A percentile compares a stretch with the other conserved stretches of the same genome.
These are phyloP conservation scores for Smittia sp. DNA, from an alignment of 2,888 invertebrate genomes.

Conservation along the genomic window DNA sequence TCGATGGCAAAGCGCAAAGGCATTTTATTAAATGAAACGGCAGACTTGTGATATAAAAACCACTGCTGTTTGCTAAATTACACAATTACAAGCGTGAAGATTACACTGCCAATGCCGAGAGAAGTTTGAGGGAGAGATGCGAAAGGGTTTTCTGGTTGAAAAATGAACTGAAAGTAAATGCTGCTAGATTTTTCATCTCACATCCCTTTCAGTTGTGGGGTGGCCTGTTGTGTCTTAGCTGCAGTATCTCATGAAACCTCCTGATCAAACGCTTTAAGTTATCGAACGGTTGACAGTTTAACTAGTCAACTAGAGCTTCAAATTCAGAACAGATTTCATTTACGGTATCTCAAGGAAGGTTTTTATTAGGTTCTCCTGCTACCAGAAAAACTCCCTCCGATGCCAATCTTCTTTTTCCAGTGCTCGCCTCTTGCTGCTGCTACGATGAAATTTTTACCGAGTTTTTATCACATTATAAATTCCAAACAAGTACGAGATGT, in stretches of 20 bases:
- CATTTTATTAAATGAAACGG: slow-evolving; percentile 12
- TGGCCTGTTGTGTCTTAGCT: too few relatives aligned
- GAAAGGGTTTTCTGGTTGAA: background rate
- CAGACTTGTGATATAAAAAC: background rate
- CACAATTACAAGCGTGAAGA: slow-evolving; percentile 27
- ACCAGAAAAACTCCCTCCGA: too few relatives aligned
- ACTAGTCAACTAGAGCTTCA: too few relatives aligned
- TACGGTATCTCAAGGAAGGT: too few relatives aligned
- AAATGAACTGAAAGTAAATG: background rate
- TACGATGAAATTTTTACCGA: slow-evolving; percentile 33
- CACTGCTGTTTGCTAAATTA: slow-evolving; percentile 20
- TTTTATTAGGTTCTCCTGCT: too few relatives aligned
- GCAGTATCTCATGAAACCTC: background rate
- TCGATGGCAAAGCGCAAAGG: slow-evolving; percentile 5
- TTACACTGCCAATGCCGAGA: background rate
- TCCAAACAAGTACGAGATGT: slow-evolving; percentile 22
- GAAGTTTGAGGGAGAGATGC: background rate
- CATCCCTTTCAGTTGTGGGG: slow-evolving; percentile 1
- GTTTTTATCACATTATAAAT: slow-evolving; percentile 35
- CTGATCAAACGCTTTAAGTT: too few relatives aligned
- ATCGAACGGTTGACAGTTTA: too few relatives aligned
- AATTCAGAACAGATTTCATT: too few relatives aligned
- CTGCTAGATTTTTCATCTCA: background rate
- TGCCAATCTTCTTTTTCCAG: too few relatives aligned
- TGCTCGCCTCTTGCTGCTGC: background rate